A percentile compares a stretch with the other conserved stretches of the same genome.
Conservation (phyloP, 2,888 invertebrate species). For the Dolomedes plantarius region DNA sequence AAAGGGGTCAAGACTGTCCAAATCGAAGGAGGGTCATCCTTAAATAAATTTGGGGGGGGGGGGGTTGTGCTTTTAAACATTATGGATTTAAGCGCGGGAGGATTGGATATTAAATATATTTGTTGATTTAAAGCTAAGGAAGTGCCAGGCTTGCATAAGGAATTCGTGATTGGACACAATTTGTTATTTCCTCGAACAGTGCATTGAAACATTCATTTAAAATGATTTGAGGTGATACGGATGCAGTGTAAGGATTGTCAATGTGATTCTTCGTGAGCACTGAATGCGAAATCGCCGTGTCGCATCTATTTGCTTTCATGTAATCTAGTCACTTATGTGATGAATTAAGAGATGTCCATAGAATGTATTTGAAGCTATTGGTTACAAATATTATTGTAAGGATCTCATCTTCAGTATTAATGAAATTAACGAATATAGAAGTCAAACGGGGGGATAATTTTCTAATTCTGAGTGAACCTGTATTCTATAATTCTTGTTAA, state of each 20-base stretch:
- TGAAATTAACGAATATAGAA: too few species aligned
- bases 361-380: too few species aligned
- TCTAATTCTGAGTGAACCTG: too few species aligned
- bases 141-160: neutral
- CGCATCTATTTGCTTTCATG: too few species aligned
- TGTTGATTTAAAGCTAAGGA: neutral
- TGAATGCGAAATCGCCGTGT: too few species aligned
- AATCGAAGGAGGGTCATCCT: conserved; percentile 11
- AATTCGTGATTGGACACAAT: too few species aligned
- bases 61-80: neutral
- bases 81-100: neutral
- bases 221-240: neutral
- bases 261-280: neutral
- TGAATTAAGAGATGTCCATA: too few species aligned
- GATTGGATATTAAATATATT: neutral
- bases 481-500: too few species aligned
- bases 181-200: neutral
- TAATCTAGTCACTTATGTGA: too few species aligned
- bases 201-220: neutral
- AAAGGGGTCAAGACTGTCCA: conserved; percentile 56
- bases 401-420: too few species aligned
- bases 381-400: too few species aligned
- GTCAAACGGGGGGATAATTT: too few species aligned
- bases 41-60: neutral
- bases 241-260: neutral